Base-by-base conservation (phyloP, 1,140 invertebrate genomes). In the Rhyacophila brunnea region DNA sequence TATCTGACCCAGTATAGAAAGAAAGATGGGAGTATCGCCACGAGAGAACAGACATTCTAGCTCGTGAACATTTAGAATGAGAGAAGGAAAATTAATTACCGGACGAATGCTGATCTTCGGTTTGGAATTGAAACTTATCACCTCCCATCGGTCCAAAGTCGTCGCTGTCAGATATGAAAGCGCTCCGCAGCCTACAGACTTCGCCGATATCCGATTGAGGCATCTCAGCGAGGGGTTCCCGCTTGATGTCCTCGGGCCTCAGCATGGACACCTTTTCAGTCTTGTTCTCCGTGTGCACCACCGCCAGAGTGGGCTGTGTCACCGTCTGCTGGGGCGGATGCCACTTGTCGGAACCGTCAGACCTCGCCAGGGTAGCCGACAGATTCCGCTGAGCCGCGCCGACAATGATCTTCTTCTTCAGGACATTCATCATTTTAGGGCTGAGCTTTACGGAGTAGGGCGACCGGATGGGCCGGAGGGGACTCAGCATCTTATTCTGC, bases 31-130 rank as follows among this genome's bases (percentile, higher is more conserved):
- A n/a, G n/a, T n/a, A n/a, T n/a, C n/a, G n/a, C n/a, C n/a, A n/a
- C n/a, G n/a, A n/a, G n/a, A n/a, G n/a, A n/a, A n/a, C n/a, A n/a
- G n/a, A n/a, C n/a, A n/a, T n/a, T n/a, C n/a, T n/a, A n/a, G n/a
- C n/a, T n/a, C n/a, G n/a, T n/a, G n/a, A n/a, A n/a, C n/a, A n/a
- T n/a, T n/a, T n/a, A n/a, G n/a, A n/a, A n/a, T n/a, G n/a, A n/a
- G n/a, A n/a, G n/a, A n/a, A n/a, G n/a, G n/a, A n/a, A n/a, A n/a
- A n/a, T n/a, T 28, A 28, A 28, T 28, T 79, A 82, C 80, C 78
- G 73, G 78, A 67, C 70, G 78, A 78, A 71, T 85, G 81, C 74
- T 91, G 88, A 72, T 90, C 88, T 70, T 89, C 87, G 2, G 87
- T 90, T 73, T 88, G 86, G 56, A 88, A 73, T 69, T 86, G 83